phyloP scores from a whole-genome alignment of 2,797 vertebrate species.

The Sebastes taczanowskii region DNA sequence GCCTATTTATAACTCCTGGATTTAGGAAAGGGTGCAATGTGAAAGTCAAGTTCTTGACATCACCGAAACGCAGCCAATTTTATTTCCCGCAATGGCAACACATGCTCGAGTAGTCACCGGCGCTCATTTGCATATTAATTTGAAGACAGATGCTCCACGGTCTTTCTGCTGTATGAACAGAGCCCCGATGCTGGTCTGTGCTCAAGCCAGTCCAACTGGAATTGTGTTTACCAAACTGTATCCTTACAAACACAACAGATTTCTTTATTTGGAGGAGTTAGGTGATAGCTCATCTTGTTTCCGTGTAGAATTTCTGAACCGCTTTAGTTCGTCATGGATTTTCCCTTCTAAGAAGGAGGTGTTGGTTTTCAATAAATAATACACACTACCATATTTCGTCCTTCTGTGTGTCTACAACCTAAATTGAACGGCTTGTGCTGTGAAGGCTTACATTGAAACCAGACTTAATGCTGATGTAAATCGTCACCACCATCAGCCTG shows the following conservation, averaged over 20 bases:
- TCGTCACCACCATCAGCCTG: too few species aligned
- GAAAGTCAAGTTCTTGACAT: constrained; percentile 18
- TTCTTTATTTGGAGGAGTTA: constrained; percentile 55
- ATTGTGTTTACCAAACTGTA: constrained; percentile 30
- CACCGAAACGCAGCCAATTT: constrained; percentile 8
- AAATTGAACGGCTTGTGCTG: background rate
- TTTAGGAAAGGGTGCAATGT: background rate
- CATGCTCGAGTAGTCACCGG: constrained; percentile 9
- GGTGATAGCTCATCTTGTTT: constrained; percentile 10
- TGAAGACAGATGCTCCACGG: constrained; percentile 33
- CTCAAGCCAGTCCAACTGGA: constrained; percentile 44
- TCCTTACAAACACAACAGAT: constrained; percentile 48
- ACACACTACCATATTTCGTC: background rate
- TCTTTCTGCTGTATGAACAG: constrained; percentile 33
- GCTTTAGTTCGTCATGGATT: background rate
- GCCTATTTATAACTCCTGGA: constrained; percentile 3
- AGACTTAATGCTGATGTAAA: background rate
- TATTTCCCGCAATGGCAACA: constrained; percentile 17
- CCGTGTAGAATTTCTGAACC: constrained; percentile 17
- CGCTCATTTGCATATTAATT: constrained; percentile 55
- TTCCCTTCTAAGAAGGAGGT: background rate
- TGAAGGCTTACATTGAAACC: background rate
- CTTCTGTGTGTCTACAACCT: background rate
- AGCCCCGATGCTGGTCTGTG: constrained; percentile 21
- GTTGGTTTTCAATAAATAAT: background rate